Base-by-base conservation (phyloP, 1,140 invertebrate genomes). In the Apocrypta bakeri region DNA sequence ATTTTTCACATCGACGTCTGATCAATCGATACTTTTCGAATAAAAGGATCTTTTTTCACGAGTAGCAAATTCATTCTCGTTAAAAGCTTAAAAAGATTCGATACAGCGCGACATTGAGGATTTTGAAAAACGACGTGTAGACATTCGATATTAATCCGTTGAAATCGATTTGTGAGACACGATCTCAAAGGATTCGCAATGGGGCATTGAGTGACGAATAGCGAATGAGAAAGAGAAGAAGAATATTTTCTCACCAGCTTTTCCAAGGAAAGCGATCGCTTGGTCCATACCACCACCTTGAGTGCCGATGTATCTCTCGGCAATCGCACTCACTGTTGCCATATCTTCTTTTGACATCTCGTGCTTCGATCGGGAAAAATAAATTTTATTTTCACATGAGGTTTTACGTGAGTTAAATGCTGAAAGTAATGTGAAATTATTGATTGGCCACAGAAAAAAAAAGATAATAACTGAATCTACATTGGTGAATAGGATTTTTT, bases 251-350 rank as follows among this genome's bases (percentile, higher is more conserved):
- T 90, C 90, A 94, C 97, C 98, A 90, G 95, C 91, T 88, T 96
- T 94, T 2, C 97, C 98, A 25, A 99, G 94, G 92, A 99, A 97
- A 73, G 97, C 97, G 87, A 99, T 99, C 0, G 99, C 98, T 93
- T 99, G 99, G 91, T 99, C 99, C 99, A 99, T 99, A 84, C 98
- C 99, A 61, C 99, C 99, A 37, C 98, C 98, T 92, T 98, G 95
- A 11, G 97, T 98, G 21, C 98, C 99, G 86, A 99, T 98, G 85
- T 97, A 98, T 84, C 95, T 93, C 93, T 99, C 99, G 89, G 96
- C 95, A 85, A 93, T 92, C 0, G 98, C 97, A 92, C 98, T 98
- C 73, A 98, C 89, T 63, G 95, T 94, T 6, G 98, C 98, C 84
- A 99, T 92, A 81, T 96, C 94, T 82, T 94, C 94, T 92, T 97